These are phyloP conservation scores for Ectemnius lituratus DNA, from an alignment of 2,888 invertebrate genomes.

Conservation along the genomic window DNA sequence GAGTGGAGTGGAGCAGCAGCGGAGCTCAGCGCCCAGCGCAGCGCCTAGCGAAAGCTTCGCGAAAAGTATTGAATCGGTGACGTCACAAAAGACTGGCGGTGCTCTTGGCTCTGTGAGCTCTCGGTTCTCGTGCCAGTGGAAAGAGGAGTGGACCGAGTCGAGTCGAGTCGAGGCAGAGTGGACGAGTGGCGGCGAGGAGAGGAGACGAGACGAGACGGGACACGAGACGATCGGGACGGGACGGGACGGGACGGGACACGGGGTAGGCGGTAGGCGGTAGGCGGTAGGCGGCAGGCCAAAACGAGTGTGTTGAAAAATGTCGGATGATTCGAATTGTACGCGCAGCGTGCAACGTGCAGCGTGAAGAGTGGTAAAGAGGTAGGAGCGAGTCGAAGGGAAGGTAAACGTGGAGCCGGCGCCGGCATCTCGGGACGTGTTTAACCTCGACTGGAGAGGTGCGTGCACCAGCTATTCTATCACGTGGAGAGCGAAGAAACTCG, in stretches of 20 bases:
- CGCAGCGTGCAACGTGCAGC: constrained; percentile 59
- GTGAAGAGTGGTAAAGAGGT: constrained; percentile 63
- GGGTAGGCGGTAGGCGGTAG: constrained; percentile 46
- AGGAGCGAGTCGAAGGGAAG: constrained; percentile 43
- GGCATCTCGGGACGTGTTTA: constrained; percentile 20
- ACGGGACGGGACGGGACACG: too few relatives aligned
- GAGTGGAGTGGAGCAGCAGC: too few relatives aligned
- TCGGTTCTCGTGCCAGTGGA: constrained; percentile 55
- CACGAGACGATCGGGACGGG: too few relatives aligned
- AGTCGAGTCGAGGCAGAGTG: too few relatives aligned
- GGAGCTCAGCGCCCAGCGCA: neutral
- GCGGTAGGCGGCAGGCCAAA: constrained; percentile 28
- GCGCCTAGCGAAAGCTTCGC: constrained; percentile 47
- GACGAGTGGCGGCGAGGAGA: too few relatives aligned
- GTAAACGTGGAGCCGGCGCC: constrained; percentile 36
- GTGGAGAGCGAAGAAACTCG: constrained; percentile 35
- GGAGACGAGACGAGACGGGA: too few relatives aligned
- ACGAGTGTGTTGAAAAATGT: constrained; percentile 72
- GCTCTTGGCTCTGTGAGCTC: too few relatives aligned
- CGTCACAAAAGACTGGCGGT: constrained; percentile 74
- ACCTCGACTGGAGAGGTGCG: constrained; percentile 1
- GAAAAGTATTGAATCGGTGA: constrained; percentile 78
- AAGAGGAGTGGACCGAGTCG: constrained; percentile 62
- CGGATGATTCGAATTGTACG: constrained; percentile 70
- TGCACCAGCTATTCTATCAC: constrained; percentile 28